Evolutionary conservation across 92 coral and sea anemone species (phyloP).

Genomic region (Pocillopora meandrina): DNA sequence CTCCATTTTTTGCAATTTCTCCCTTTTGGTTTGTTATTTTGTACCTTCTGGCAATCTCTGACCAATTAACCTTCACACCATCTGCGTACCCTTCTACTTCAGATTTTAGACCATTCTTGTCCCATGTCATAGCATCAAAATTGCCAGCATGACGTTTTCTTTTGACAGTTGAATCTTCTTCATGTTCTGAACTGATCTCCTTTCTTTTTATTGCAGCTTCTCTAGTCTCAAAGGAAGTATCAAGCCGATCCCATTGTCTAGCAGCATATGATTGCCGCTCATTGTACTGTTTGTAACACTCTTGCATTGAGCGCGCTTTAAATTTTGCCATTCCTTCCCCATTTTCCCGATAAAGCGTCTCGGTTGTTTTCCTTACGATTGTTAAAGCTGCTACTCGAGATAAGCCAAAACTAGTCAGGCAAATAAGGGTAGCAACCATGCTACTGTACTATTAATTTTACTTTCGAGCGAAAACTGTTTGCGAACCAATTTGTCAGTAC

Average conservation of each 20-base stretch:
- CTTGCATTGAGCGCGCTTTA: slow-evolving; percentile 3
- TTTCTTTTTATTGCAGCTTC: slow-evolving; percentile 8
- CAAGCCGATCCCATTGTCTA: slow-evolving; percentile 21
- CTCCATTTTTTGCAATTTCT: slow-evolving; percentile 64
- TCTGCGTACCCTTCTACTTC: slow-evolving; percentile 64
- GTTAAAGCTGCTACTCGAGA: neutral
- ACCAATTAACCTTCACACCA: slow-evolving; percentile 70
- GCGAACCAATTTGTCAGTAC: no score
- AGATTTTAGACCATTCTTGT: slow-evolving; percentile 39
- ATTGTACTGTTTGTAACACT: neutral
- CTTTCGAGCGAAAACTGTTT: no score
- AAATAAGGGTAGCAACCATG: slow-evolving; percentile 3
- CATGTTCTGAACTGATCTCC: slow-evolving; percentile 9
- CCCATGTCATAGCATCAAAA: slow-evolving; percentile 34
- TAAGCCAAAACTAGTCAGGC: neutral
- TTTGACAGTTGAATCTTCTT: slow-evolving; percentile 21
- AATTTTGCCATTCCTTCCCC: slow-evolving; percentile 4
- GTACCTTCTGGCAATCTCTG: slow-evolving; percentile 50
- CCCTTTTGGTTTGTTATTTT: slow-evolving; percentile 60
- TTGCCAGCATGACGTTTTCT: slow-evolving; percentile 55
- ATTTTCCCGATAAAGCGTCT: neutral
- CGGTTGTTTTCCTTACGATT: neutral
- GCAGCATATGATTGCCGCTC: slow-evolving; percentile 42
- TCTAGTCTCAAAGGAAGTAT: slow-evolving; percentile 24
- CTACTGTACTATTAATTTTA: no score